phyloP scores from a whole-genome alignment of 2,888 invertebrate genomes.

The Nephrocerus scutellatus region DNA sequence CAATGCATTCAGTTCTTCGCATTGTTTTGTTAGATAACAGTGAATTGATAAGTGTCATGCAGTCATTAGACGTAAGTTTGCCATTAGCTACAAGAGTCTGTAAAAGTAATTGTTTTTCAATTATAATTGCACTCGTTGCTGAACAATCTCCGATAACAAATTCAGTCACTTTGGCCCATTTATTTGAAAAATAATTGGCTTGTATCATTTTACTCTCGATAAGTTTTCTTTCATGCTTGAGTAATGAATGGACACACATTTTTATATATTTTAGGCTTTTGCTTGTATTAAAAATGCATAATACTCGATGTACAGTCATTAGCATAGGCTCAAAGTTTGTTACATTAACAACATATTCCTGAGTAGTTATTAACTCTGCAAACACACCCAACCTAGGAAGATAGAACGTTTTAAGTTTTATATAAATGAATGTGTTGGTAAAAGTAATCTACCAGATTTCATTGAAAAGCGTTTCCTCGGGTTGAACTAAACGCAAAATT shows the following conservation, averaged over 20 bases:
- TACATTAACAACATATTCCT: slow-evolving; percentile 28
- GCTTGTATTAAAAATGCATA: slow-evolving; percentile 29
- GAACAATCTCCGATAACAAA: slow-evolving; percentile 33
- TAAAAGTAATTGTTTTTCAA: slow-evolving; percentile 35
- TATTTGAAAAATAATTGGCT: slow-evolving; percentile 15
- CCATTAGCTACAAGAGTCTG: slow-evolving; percentile 30
- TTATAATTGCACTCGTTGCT: slow-evolving; percentile 27
- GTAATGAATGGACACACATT: slow-evolving; percentile 27
- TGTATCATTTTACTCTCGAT: slow-evolving; percentile 15
- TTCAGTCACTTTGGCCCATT: slow-evolving; percentile 31
- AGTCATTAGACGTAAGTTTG: slow-evolving; percentile 28
- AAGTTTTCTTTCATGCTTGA: slow-evolving; percentile 27
- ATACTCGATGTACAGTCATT: slow-evolving; percentile 21
- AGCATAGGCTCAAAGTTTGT: slow-evolving; percentile 33
- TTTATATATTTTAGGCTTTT: slow-evolving; percentile 30
- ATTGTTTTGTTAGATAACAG: slow-evolving; percentile 32
- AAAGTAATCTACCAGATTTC: slow-evolving; percentile 33
- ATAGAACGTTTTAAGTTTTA: not conserved
- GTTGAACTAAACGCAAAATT: slow-evolving; percentile 27
- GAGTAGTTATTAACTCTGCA: slow-evolving; percentile 30
- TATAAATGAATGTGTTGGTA: not conserved
- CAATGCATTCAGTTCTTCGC: slow-evolving; percentile 36
- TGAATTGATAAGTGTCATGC: slow-evolving; percentile 28
- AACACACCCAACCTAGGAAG: slow-evolving; percentile 35
- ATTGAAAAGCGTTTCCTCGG: slow-evolving; percentile 27